Evolutionary conservation across 2,113 vertebrate species (phyloP).

Genomic region (Callionymus lyra): DNA sequence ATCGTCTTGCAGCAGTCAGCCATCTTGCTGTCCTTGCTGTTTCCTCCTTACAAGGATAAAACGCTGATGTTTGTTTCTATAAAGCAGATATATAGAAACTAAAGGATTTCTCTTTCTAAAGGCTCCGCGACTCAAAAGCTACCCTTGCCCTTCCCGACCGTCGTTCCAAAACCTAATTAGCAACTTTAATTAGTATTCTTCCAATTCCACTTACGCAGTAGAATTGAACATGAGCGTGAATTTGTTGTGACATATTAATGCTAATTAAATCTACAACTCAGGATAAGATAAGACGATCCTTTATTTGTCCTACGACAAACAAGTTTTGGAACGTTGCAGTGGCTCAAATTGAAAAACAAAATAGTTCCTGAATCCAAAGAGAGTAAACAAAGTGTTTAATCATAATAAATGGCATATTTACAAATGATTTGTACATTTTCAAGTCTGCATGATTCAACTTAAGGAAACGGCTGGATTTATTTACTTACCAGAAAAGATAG

Average conservation of each 20-base stretch:
- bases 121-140: constrained; percentile 38
- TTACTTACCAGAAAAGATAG: too few relatives aligned
- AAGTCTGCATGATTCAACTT: too few relatives aligned
- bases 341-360: too few relatives aligned
- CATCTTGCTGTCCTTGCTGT: constrained; percentile 61
- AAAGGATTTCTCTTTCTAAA: too few relatives aligned
- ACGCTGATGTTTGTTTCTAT: constrained; percentile 56
- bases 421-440: too few relatives aligned
- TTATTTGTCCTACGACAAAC: too few relatives aligned
- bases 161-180: constrained; percentile 22
- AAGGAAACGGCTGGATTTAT: too few relatives aligned
- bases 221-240: constrained; percentile 31
- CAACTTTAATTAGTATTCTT: constrained; percentile 23
- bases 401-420: too few relatives aligned
- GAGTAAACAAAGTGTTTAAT: neutral
- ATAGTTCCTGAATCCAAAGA: too few relatives aligned
- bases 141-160: constrained; percentile 29
- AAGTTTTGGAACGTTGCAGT: too few relatives aligned
- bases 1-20: constrained; percentile 44
- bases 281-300: too few relatives aligned
- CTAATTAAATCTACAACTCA: constrained; percentile 1
- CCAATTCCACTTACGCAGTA: constrained; percentile 37
- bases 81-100: neutral
- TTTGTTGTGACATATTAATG: constrained; percentile 11
- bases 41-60: constrained; percentile 38